phyloP scores from a whole-genome alignment of 2,797 vertebrate species.

The Pteropus rufus region DNA sequence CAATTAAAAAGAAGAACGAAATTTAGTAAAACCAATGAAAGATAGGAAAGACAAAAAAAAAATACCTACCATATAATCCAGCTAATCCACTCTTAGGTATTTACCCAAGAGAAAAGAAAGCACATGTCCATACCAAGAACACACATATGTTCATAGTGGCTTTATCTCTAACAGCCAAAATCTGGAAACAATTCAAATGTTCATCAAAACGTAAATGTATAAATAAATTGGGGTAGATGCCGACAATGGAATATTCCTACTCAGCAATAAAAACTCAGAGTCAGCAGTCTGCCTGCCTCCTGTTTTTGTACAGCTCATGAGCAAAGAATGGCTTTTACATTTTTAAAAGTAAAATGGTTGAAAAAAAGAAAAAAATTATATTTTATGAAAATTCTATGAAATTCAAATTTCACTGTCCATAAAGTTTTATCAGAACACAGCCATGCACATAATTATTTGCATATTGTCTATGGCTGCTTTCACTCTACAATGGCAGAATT shows the following conservation, averaged over 20 bases:
- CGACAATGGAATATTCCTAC: background rate
- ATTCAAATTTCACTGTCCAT: background rate
- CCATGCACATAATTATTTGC: background rate
- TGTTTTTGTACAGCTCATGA: background rate
- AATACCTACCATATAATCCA: background rate
- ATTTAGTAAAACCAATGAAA: background rate
- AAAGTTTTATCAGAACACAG: background rate
- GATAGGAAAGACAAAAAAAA: background rate
- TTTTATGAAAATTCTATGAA: background rate
- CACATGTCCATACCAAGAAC: background rate
- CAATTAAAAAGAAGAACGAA: background rate
- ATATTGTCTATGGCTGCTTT: background rate
- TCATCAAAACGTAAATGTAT: background rate
- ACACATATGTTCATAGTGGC: background rate
- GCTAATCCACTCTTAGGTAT: background rate
- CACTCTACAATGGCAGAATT: background rate
- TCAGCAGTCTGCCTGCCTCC: background rate
- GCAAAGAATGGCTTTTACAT: background rate
- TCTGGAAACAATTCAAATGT: background rate
- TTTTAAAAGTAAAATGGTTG: background rate
- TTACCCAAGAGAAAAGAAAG: constrained; percentile 28
- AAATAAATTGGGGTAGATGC: background rate
- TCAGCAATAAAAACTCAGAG: background rate
- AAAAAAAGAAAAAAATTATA: background rate
- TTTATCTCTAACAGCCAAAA: background rate